These are phyloP conservation scores for Himalopsyche anomala DNA, from an alignment of 2,888 invertebrate species.

Conservation along the genomic window DNA sequence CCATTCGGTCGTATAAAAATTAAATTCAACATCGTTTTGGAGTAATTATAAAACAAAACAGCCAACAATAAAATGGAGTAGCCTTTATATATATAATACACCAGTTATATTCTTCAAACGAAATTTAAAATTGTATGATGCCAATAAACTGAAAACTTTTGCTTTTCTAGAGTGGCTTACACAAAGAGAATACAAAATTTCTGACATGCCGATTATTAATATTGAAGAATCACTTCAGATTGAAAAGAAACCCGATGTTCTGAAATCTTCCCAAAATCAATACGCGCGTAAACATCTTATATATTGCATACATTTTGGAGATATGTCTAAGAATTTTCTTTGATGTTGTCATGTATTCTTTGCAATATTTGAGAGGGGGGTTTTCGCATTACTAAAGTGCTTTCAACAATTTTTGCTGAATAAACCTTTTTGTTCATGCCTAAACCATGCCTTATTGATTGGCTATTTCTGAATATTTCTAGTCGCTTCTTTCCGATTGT, in stretches of 20 bases:
- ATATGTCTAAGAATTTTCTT: slow-evolving; percentile 18
- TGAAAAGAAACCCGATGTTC: slow-evolving; percentile 31
- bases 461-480: background rate
- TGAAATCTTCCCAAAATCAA: slow-evolving; percentile 1
- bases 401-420: slow-evolving; percentile 41
- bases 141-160: too few species aligned
- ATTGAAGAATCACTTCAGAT: slow-evolving; percentile 37
- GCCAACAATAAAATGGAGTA: too few species aligned
- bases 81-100: too few species aligned
- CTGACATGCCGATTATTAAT: slow-evolving; percentile 36
- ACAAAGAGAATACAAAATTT: background rate
- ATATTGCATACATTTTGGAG: slow-evolving; percentile 13
- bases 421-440: slow-evolving; percentile 31
- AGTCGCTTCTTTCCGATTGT: background rate
- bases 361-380: slow-evolving; percentile 12
- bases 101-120: too few species aligned
- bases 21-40: too few species aligned
- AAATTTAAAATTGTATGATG: too few species aligned
- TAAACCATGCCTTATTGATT: slow-evolving; percentile 15
- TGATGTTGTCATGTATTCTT: slow-evolving; percentile 39
- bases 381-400: slow-evolving; percentile 37
- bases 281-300: background rate
- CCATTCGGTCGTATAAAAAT: too few species aligned
- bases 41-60: too few species aligned
- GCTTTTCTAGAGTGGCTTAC: background rate